A percentile compares a stretch with the other conserved stretches of the same genome.
Evolutionary conservation across 2,797 vertebrate species (phyloP).

Genomic region (Heliangelus exortis): DNA sequence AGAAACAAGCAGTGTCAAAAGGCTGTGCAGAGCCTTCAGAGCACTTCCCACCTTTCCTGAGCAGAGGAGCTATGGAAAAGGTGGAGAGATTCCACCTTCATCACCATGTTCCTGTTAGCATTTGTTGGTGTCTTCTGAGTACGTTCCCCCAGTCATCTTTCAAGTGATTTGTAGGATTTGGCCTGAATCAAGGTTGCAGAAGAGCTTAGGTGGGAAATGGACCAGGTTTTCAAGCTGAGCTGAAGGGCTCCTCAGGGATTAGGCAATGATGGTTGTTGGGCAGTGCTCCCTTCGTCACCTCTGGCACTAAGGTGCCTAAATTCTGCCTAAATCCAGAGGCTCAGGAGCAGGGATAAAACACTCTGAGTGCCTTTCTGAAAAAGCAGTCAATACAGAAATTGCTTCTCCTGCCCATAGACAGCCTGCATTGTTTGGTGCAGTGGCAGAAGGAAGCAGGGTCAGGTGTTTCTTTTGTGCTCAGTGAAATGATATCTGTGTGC

Average conservation of each 20-base stretch:
- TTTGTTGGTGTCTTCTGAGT: not conserved
- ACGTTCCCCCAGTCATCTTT: not conserved
- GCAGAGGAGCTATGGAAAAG: not conserved
- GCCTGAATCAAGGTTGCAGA: not conserved
- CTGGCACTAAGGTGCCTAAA: not conserved
- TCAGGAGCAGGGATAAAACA: not conserved
- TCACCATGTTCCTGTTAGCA: not conserved
- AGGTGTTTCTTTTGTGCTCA: slow-evolving; percentile 53
- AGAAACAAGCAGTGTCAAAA: not conserved
- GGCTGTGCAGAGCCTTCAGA: not conserved
- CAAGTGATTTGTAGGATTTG: not conserved
- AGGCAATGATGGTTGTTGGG: not conserved
- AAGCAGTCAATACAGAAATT: not conserved
- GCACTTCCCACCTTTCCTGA: not conserved
- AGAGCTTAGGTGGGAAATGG: not conserved
- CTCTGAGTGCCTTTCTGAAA: not conserved
- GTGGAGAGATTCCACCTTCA: not conserved
- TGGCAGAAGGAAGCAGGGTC: not conserved
- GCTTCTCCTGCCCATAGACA: not conserved
- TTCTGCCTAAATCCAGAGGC: not conserved
- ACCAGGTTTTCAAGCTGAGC: not conserved
- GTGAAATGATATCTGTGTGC: slow-evolving; percentile 12
- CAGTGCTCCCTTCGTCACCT: not conserved
- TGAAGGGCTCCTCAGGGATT: not conserved
- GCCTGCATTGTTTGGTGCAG: not conserved